Evolutionary conservation across 2,888 invertebrate genomes (phyloP).

Genomic region (Argyresthia albistria): DNA sequence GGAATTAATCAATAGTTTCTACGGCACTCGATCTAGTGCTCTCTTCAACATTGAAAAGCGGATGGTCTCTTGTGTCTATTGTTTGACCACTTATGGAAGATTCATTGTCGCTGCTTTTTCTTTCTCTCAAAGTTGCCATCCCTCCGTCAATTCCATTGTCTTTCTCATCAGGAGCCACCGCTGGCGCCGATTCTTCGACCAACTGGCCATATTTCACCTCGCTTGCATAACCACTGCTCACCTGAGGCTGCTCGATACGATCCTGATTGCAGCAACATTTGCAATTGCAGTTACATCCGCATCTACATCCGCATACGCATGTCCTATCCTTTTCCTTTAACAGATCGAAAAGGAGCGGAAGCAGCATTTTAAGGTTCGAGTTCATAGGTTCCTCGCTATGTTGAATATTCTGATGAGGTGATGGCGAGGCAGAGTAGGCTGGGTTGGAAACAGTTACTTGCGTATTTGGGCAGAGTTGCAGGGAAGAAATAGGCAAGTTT

Average conservation of each 20-base stretch:
- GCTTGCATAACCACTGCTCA: conserved; percentile 30
- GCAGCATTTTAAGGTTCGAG: conserved; percentile 34
- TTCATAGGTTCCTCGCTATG: conserved; percentile 16
- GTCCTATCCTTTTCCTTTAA: conserved; percentile 34
- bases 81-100: neutral
- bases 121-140: conserved; percentile 11
- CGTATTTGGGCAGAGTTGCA: neutral
- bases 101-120: conserved; percentile 11
- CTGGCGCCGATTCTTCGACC: conserved; percentile 4
- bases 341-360: conserved; percentile 47
- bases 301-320: conserved; percentile 21
- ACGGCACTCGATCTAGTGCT: too few relatives aligned
- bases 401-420: conserved; percentile 10
- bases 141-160: conserved; percentile 14
- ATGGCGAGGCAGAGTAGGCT: neutral
- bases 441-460: neutral
- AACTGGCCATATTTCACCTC: conserved; percentile 23
- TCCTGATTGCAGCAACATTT: conserved; percentile 23
- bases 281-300: conserved; percentile 6
- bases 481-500: neutral
- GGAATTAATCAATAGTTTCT: too few relatives aligned
- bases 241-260: conserved; percentile 16
- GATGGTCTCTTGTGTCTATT: conserved; percentile 6
- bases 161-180: conserved; percentile 7
- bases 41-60: too few relatives aligned